Percentiles rank a stretch among this genome's conserved stretches.
Evolutionary conservation across 2,888 invertebrate species (phyloP).

Genomic region (Dexiosoma caninum): DNA sequence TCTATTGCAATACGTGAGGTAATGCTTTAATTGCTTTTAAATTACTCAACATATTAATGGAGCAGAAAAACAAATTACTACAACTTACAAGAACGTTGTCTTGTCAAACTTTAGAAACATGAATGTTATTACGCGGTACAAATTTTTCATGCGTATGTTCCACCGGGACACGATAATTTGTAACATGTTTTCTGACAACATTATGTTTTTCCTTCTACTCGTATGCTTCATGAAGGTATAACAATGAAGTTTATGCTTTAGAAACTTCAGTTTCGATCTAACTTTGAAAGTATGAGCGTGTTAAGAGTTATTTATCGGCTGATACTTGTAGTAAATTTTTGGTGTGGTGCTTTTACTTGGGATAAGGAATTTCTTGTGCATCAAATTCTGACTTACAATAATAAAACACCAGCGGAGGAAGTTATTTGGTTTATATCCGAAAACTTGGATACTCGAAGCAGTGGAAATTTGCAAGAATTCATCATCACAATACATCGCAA

Average conservation of each 20-base stretch:
- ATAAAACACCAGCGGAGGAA: neutral
- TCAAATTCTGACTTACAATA: neutral
- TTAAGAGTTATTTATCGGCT: neutral
- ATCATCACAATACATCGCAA: conserved; percentile 13
- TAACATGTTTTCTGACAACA: neutral
- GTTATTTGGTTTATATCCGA: conserved; percentile 42
- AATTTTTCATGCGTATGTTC: no score
- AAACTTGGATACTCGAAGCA: neutral
- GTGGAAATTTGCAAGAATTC: conserved; percentile 17
- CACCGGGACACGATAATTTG: neutral
- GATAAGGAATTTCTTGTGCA: conserved; percentile 11
- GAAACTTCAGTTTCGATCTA: conserved; percentile 7
- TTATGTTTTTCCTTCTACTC: neutral
- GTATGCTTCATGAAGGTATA: no score
- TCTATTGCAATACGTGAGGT: no score
- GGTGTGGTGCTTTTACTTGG: neutral
- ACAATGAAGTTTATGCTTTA: neutral
- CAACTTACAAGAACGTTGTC: no score
- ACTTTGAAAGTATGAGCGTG: conserved; percentile 14
- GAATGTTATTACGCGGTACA: no score
- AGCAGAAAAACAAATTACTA: no score
- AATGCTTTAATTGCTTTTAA: no score
- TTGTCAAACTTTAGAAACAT: no score
- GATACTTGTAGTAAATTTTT: neutral
- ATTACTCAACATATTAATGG: no score